Evolutionary conservation across 2,888 invertebrate genomes (phyloP).

Genomic region (Cheilosia pagana): DNA sequence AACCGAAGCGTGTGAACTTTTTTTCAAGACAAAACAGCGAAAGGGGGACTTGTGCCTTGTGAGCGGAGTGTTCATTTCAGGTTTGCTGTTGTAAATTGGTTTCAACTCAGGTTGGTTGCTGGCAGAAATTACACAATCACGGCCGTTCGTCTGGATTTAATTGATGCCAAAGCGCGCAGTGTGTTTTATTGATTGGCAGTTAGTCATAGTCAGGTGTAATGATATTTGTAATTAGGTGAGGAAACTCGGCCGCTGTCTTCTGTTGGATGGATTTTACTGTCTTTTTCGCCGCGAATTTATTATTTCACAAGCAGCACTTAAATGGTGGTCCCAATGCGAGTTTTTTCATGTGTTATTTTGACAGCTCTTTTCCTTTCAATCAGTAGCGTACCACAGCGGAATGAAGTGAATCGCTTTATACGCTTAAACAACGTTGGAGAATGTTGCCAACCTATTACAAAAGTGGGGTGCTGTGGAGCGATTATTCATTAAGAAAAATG

Average conservation of each 20-base stretch:
- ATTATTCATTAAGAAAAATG: no score
- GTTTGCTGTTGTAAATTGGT: constrained; percentile 53
- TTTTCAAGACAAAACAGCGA: constrained; percentile 22
- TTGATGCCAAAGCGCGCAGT: not conserved
- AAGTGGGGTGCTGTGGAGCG: no score
- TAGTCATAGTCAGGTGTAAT: constrained; percentile 19
- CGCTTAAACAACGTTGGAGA: no score
- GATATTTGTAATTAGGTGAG: constrained; percentile 28
- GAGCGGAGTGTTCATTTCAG: constrained; percentile 34
- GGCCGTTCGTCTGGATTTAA: not conserved
- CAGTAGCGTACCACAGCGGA: no score
- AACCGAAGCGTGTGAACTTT: constrained; percentile 47
- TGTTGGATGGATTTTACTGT: no score
- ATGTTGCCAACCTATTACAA: no score
- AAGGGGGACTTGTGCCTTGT: not conserved
- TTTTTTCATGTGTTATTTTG: no score
- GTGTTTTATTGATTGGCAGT: constrained; percentile 38
- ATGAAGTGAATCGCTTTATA: no score
- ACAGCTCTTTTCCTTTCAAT: no score
- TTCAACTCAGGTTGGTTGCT: constrained; percentile 10
- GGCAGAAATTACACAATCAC: constrained; percentile 28
- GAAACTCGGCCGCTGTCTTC: no score
- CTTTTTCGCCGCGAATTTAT: not conserved
- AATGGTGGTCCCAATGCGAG: no score
- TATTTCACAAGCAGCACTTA: no score